Conservation (phyloP, 2,888 invertebrate species). For the Lepidocyrtoides sp. region DNA sequence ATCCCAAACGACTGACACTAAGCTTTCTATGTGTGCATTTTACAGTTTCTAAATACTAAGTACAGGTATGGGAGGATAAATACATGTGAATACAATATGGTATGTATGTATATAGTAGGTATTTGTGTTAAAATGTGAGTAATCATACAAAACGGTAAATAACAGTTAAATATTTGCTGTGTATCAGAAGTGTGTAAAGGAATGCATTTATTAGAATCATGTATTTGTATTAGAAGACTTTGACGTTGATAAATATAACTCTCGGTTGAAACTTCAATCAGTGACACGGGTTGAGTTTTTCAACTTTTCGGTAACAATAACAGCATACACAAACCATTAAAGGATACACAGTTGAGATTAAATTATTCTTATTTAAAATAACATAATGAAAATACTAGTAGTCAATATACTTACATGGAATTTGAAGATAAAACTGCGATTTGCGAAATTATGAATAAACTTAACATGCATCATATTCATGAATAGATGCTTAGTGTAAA, state of each 20-base stretch:
- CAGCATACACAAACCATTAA: background rate
- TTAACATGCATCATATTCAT: background rate
- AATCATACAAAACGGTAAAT: background rate
- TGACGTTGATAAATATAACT: constrained; percentile 36
- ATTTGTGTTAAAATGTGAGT: no score
- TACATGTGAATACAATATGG: no score
- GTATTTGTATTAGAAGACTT: constrained; percentile 7
- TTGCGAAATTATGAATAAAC: constrained; percentile 4
- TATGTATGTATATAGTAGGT: no score
- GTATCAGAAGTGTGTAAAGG: background rate
- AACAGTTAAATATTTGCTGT: background rate
- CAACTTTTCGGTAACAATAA: background rate
- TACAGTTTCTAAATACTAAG: no score
- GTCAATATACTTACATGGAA: constrained; percentile 8
- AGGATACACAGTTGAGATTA: background rate
- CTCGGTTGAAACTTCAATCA: constrained; percentile 24
- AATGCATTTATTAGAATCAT: constrained; percentile 43
- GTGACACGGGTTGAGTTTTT: background rate
- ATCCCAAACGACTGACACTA: no score
- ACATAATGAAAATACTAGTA: background rate
- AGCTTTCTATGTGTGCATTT: no score
- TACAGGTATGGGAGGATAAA: no score
- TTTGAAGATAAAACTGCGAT: constrained; percentile 3
- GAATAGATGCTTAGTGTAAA: background rate
- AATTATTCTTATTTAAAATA: background rate